Conservation (phyloP, 2,113 vertebrate genomes). For the Sardina pilchardus region DNA sequence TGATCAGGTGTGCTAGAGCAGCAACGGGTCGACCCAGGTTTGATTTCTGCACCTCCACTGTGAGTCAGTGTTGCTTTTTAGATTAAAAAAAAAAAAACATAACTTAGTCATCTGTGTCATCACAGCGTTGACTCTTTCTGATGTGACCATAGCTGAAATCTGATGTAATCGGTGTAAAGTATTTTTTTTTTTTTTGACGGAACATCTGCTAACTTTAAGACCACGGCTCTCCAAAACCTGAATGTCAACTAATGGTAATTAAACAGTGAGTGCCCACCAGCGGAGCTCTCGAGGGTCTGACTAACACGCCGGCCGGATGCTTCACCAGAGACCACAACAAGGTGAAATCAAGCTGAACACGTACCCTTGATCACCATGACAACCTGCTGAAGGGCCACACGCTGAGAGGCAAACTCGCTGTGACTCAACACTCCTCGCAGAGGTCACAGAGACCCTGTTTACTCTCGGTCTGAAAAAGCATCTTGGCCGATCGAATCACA, state of each 20-base stretch:
- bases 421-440: background rate
- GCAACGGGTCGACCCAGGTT: too few species aligned
- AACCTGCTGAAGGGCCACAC: background rate
- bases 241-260: background rate
- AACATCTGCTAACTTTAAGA: too few species aligned
- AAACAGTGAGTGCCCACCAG: background rate
- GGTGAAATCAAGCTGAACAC: background rate
- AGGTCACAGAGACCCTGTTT: background rate
- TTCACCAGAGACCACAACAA: background rate
- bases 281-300: background rate
- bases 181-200: background rate
- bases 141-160: too few species aligned
- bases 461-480: too few species aligned
- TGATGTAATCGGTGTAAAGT: too few species aligned
- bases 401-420: background rate
- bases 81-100: too few species aligned
- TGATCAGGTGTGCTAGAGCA: too few species aligned
- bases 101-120: too few species aligned
- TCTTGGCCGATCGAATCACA: too few species aligned
- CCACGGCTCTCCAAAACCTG: background rate
- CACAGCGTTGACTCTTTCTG: too few species aligned
- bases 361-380: background rate
- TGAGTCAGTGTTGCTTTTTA: too few species aligned
- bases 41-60: too few species aligned
- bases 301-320: background rate